Evolutionary conservation across 2,888 invertebrate genomes (phyloP).

Genomic region (Tetrapedia diversipes): DNA sequence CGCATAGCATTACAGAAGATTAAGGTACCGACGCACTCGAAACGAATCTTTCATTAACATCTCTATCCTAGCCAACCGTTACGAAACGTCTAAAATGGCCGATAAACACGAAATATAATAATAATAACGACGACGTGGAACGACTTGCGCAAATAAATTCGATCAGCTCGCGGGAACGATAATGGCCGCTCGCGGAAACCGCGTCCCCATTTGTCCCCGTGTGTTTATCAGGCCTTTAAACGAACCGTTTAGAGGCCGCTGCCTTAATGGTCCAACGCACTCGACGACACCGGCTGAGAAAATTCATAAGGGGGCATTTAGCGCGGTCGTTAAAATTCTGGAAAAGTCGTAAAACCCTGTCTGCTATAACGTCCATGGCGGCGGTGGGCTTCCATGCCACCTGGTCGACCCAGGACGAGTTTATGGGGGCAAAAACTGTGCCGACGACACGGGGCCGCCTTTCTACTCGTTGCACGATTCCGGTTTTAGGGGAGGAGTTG

Average conservation of each 20-base stretch:
- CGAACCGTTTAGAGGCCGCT: slow-evolving; percentile 35
- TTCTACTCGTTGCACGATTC: slow-evolving; percentile 59
- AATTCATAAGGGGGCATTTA: slow-evolving; percentile 72
- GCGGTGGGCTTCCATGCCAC: slow-evolving; percentile 48
- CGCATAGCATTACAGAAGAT: no score
- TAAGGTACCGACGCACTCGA: no score
- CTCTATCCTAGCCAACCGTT: not conserved
- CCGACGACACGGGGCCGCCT: slow-evolving; percentile 69
- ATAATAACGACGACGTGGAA: not conserved
- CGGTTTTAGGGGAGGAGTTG: no score
- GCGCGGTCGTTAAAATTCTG: slow-evolving; percentile 80
- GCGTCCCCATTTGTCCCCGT: not conserved
- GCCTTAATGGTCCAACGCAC: slow-evolving; percentile 48
- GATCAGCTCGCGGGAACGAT: no score
- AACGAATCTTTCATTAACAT: not conserved
- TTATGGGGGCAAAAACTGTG: slow-evolving; percentile 76
- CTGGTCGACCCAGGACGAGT: slow-evolving; percentile 62
- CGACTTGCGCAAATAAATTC: not conserved
- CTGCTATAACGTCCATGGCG: slow-evolving; percentile 52
- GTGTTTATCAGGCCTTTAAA: slow-evolving; percentile 44
- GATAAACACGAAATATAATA: no score
- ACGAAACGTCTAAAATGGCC: no score
- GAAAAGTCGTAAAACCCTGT: slow-evolving; percentile 79
- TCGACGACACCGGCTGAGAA: slow-evolving; percentile 46
- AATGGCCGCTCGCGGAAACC: slow-evolving; percentile 72